phyloP scores from a whole-genome alignment of 2,888 invertebrate genomes.

The Campoplex capitator region DNA sequence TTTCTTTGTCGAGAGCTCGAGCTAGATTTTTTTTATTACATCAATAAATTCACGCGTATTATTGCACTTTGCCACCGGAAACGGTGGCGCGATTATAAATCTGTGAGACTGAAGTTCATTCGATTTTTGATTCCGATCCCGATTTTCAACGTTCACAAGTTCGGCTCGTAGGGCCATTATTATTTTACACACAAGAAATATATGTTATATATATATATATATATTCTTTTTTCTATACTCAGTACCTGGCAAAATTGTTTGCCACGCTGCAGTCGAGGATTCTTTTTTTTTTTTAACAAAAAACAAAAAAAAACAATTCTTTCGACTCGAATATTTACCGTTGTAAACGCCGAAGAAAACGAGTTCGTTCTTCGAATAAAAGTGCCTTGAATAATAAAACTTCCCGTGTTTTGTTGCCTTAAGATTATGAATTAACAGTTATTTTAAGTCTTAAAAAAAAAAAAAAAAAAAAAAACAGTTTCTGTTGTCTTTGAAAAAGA shows the following conservation, averaged over 20 bases:
- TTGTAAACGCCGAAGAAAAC: conserved; percentile 73
- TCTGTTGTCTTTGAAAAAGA: not conserved
- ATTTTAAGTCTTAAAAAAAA: not conserved
- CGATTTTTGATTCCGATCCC: conserved; percentile 57
- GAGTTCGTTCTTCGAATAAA: conserved; percentile 80
- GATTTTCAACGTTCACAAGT: conserved; percentile 52
- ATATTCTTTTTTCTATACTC: conserved; percentile 70
- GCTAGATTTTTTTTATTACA: conserved; percentile 33
- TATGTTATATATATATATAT: conserved; percentile 36
- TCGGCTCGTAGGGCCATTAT: conserved; percentile 47
- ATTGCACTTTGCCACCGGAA: conserved; percentile 26
- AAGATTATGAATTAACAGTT: not conserved
- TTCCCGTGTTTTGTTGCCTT: conserved; percentile 17
- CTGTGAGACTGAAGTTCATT: conserved; percentile 61
- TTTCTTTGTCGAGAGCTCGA: conserved; percentile 21
- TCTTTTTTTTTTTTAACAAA: conserved; percentile 32
- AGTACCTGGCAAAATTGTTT: conserved; percentile 76
- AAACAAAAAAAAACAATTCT: conserved; percentile 48
- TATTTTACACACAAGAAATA: conserved; percentile 25
- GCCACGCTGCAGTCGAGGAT: conserved; percentile 67
- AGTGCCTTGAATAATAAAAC: conserved; percentile 78
- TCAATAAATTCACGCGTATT: conserved; percentile 33
- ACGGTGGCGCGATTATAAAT: conserved; percentile 33
- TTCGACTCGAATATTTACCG: conserved; percentile 72
- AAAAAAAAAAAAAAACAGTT: not conserved